Conservation (phyloP, 2,797 vertebrate genomes). For the Diplodus sargus region DNA sequence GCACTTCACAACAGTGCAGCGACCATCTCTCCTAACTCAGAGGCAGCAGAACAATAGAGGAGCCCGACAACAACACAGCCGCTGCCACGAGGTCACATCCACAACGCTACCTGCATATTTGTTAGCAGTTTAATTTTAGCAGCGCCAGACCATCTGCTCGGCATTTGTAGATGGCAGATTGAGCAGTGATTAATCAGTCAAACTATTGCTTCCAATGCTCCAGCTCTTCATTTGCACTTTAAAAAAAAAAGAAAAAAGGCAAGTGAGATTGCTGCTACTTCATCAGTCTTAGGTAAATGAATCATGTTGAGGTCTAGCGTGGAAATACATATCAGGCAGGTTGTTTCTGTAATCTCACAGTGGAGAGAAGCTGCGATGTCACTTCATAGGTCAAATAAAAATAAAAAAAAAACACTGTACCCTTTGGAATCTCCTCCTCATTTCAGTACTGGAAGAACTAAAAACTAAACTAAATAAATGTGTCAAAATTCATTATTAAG, state of each 20-base stretch:
- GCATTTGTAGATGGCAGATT: conserved; percentile 73
- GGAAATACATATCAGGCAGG: not conserved
- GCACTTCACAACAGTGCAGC: conserved; percentile 46
- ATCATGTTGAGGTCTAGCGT: conserved; percentile 15
- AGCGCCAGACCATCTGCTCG: conserved; percentile 80
- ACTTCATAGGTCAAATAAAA: not conserved
- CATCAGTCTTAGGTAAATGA: conserved; percentile 49
- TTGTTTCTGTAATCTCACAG: not conserved
- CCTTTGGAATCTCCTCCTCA: not conserved
- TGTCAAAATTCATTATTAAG: not conserved
- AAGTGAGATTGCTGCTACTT: conserved; percentile 38
- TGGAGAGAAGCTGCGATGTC: not conserved
- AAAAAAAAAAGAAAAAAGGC: conserved; percentile 50
- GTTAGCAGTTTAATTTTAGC: conserved; percentile 74
- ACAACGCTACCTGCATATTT: conserved; percentile 75
- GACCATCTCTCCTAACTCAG: conserved; percentile 40
- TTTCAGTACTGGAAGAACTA: not conserved
- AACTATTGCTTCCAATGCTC: conserved; percentile 62
- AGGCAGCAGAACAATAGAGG: conserved; percentile 58
- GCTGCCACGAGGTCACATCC: conserved; percentile 63
- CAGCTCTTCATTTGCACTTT: conserved; percentile 52
- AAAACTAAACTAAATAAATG: not conserved
- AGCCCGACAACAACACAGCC: conserved; percentile 46
- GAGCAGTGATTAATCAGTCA: conserved; percentile 77
- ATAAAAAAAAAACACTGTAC: not conserved